phyloP scores from a whole-genome alignment of 1,140 invertebrate species.

The Paralvinella palmiformis region DNA sequence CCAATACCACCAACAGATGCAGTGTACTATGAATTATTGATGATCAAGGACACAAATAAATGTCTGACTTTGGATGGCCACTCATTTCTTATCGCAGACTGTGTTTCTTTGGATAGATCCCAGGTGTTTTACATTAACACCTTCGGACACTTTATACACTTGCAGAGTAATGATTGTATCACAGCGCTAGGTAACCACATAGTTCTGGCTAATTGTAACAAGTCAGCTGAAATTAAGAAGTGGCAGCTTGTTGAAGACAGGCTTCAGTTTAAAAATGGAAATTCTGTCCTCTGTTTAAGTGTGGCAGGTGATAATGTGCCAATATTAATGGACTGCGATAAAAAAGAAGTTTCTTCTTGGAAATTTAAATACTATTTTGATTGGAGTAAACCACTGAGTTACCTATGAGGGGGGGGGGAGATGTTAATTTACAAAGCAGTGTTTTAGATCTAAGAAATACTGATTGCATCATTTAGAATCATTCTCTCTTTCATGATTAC shows the following conservation, averaged over 20 bases:
- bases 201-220: not conserved
- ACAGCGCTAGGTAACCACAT: not conserved
- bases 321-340: no score
- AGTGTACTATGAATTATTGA: constrained; percentile 13
- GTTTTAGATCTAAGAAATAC: no score
- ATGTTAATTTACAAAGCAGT: no score
- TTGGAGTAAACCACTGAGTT: constrained; percentile 3
- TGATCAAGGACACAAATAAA: constrained; percentile 6
- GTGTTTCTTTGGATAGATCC: not conserved
- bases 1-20: constrained; percentile 13
- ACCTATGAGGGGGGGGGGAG: no score
- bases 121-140: not conserved
- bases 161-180: not conserved
- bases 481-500: no score
- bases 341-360: not conserved
- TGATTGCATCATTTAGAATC: no score
- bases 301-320: not conserved
- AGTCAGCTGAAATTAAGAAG: not conserved
- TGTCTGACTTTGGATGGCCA: not conserved
- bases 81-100: not conserved
- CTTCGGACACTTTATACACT: not conserved
- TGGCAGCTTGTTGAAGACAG: not conserved
- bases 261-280: not conserved
- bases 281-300: not conserved
- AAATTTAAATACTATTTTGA: not conserved